Evolutionary conservation across 2,888 invertebrate genomes (phyloP).

Genomic region (Noctua comes): DNA sequence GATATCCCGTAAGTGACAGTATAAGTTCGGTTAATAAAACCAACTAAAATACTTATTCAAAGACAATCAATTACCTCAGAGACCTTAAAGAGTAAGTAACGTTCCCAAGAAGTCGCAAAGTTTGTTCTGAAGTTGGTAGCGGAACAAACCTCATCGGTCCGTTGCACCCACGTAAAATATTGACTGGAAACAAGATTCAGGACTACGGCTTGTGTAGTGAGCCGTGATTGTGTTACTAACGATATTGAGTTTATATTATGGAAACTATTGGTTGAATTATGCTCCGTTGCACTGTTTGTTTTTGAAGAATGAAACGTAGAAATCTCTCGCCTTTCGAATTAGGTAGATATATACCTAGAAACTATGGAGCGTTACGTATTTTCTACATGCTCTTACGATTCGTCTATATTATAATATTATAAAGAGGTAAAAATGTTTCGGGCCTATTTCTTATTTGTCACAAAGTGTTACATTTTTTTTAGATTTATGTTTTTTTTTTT

Average conservation of each 20-base stretch:
- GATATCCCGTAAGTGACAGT: no score
- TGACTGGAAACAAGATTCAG: slow-evolving; percentile 75
- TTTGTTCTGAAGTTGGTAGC: slow-evolving; percentile 61
- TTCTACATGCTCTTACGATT: neutral
- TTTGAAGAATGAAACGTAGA: neutral
- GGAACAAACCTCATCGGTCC: slow-evolving; percentile 69
- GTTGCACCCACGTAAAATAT: slow-evolving; percentile 81
- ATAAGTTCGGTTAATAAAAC: neutral
- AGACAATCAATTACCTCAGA: slow-evolving; percentile 61
- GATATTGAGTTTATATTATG: slow-evolving; percentile 45
- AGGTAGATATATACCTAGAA: neutral
- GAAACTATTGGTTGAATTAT: slow-evolving; percentile 46
- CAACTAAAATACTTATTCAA: slow-evolving; percentile 32
- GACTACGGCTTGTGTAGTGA: slow-evolving; percentile 59
- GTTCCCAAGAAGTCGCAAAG: slow-evolving; percentile 41
- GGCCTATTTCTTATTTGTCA: no score
- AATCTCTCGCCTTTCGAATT: neutral
- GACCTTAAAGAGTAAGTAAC: slow-evolving; percentile 47
- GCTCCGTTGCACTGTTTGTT: slow-evolving; percentile 19
- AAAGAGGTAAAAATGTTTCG: no score
- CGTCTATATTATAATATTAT: no score
- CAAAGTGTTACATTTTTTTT: no score
- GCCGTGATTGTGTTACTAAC: slow-evolving; percentile 65
- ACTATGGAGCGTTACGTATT: no score
- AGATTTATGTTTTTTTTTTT: no score